Conservation (phyloP, 2,888 invertebrate genomes). For the Cosmia trapezina region DNA sequence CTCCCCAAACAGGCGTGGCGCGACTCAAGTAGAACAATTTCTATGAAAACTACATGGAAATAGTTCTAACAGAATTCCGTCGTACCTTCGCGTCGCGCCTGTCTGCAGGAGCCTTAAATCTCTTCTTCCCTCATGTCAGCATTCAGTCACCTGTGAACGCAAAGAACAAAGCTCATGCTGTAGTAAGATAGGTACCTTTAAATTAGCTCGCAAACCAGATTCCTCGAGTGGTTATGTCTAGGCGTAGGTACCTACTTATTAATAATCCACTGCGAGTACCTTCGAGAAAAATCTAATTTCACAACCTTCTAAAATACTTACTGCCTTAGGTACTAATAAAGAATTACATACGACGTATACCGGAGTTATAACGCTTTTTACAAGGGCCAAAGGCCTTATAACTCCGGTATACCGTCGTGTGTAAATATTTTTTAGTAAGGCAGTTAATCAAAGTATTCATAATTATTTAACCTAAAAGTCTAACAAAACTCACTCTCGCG, state of each 20-base stretch:
- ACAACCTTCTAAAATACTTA: neutral
- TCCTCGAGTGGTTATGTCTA: neutral
- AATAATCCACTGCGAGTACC: neutral
- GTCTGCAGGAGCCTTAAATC: neutral
- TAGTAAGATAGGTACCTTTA: neutral
- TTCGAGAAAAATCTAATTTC: neutral
- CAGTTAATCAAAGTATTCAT: neutral
- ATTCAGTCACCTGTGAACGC: neutral
- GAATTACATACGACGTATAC: too few species aligned
- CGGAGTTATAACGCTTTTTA: too few species aligned
- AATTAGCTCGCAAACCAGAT: neutral
- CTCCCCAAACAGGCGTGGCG: too few species aligned
- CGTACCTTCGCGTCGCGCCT: too few species aligned
- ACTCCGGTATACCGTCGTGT: too few species aligned
- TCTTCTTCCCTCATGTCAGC: neutral
- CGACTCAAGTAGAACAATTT: too few species aligned
- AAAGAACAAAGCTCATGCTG: neutral
- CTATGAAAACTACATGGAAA: neutral
- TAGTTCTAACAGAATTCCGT: too few species aligned
- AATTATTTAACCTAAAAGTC: conserved; percentile 2
- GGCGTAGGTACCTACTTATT: neutral
- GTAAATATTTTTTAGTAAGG: too few species aligned
- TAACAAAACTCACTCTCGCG: conserved; percentile 13
- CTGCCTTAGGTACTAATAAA: too few species aligned
- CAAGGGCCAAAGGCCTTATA: too few species aligned